Percentiles rank a stretch among this genome's conserved stretches.
Evolutionary conservation across 2,113 vertebrate genomes (phyloP).

Genomic region (Serilophus lunatus): DNA sequence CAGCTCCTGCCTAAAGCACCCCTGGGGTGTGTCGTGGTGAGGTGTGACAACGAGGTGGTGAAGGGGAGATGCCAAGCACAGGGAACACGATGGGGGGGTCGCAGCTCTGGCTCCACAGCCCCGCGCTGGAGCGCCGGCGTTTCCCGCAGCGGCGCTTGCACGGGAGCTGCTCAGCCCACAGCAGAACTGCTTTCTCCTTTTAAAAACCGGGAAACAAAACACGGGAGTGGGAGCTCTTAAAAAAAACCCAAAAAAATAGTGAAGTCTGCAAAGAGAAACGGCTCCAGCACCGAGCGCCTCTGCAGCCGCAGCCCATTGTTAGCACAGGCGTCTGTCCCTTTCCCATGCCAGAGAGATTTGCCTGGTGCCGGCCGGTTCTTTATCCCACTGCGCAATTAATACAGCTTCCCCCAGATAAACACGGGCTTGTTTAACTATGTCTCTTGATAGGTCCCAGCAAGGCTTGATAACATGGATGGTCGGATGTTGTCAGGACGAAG

Average conservation of each 20-base stretch:
- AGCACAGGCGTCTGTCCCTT: constrained; percentile 70
- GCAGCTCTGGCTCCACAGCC: neutral
- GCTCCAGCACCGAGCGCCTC: neutral
- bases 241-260: neutral
- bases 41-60: neutral
- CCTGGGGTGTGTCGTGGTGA: accelerated
- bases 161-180: neutral
- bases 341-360: constrained; percentile 83
- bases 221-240: neutral
- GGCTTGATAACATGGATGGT: constrained; percentile 84
- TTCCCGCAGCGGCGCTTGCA: neutral
- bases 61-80: no score
- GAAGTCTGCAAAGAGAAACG: constrained; percentile 2
- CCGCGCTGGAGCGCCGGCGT: neutral
- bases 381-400: constrained; percentile 79
- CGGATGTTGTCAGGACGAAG: constrained; percentile 80
- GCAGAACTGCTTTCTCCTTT: neutral
- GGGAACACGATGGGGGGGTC: constrained; percentile 22
- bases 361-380: constrained; percentile 82
- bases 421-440: constrained; percentile 83
- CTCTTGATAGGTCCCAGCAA: constrained; percentile 81
- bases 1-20: neutral
- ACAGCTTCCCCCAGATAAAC: constrained; percentile 86
- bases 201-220: constrained; percentile 37
- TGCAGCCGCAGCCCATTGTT: constrained; percentile 71